Conservation (phyloP, 2,113 vertebrate species). For the Casuarius casuarius region DNA sequence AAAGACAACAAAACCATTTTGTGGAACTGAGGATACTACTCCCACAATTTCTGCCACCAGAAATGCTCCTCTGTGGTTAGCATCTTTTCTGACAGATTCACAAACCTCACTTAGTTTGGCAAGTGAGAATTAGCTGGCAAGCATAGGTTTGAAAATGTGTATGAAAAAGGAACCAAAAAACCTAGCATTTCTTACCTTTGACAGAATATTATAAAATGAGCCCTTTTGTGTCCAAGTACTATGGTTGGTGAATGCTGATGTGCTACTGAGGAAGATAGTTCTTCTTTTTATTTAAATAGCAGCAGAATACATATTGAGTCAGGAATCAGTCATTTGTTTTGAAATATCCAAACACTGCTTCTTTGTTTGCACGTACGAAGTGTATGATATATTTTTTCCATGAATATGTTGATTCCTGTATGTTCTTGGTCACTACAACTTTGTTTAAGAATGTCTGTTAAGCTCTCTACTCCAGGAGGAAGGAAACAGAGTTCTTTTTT, state of each 20-base stretch:
- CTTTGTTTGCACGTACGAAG: neutral
- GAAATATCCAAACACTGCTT: neutral
- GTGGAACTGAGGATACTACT: neutral
- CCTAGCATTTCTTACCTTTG: neutral
- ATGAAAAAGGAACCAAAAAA: neutral
- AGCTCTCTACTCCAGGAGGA: neutral
- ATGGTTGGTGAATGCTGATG: neutral
- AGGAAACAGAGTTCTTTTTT: neutral
- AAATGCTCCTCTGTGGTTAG: neutral
- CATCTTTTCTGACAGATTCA: neutral
- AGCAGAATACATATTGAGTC: slow-evolving; percentile 37
- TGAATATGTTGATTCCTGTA: slow-evolving; percentile 11
- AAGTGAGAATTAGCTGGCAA: neutral
- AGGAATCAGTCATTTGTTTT: slow-evolving; percentile 9
- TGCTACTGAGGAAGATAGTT: neutral
- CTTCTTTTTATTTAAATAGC: slow-evolving; percentile 40
- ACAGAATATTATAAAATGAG: neutral
- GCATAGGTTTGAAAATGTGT: neutral
- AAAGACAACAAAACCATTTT: neutral
- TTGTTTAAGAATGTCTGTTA: neutral
- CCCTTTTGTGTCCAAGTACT: neutral
- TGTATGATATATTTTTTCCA: neutral
- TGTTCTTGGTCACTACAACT: slow-evolving; percentile 34
- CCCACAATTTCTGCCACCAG: neutral
- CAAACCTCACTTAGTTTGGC: neutral